Conservation (phyloP, 1,140 invertebrate species). For the Harlomillsia oculata region DNA sequence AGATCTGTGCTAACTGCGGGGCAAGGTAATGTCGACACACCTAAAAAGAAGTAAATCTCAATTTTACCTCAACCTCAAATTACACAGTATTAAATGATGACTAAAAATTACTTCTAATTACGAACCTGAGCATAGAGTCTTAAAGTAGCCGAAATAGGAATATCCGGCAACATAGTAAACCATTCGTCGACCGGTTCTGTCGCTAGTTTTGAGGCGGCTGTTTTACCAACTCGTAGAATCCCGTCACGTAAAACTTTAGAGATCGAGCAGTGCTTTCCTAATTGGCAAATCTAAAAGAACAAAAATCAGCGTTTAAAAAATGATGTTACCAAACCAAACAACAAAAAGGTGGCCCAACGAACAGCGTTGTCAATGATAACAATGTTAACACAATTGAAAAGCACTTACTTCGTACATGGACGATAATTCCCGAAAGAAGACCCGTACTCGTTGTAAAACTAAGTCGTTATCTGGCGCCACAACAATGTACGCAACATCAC, state of each 20-base stretch:
- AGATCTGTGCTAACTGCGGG: slow-evolving; percentile 68
- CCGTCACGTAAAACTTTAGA: slow-evolving; percentile 74
- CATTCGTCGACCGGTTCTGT: slow-evolving; percentile 77
- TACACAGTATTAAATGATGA: neutral
- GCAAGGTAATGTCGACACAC: slow-evolving; percentile 64
- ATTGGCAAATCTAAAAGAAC: slow-evolving; percentile 55
- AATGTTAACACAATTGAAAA: neutral
- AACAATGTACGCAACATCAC: slow-evolving; percentile 90
- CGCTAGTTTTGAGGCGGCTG: slow-evolving; percentile 49
- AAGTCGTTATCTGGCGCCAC: slow-evolving; percentile 84
- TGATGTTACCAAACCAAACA: neutral
- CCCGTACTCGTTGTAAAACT: slow-evolving; percentile 62
- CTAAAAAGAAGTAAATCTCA: slow-evolving; percentile 41
- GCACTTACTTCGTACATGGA: slow-evolving; percentile 74
- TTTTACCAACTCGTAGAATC: slow-evolving; percentile 73
- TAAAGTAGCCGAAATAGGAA: slow-evolving; percentile 65
- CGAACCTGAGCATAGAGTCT: slow-evolving; percentile 74
- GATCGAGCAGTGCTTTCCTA: slow-evolving; percentile 81
- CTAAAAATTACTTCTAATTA: neutral
- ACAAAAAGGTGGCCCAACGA: too few relatives aligned
- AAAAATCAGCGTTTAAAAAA: slow-evolving; percentile 7
- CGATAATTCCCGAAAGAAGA: slow-evolving; percentile 86
- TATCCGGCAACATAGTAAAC: slow-evolving; percentile 74
- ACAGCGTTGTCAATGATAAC: too few relatives aligned
- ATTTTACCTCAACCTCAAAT: neutral